Evolutionary conservation across 1,140 invertebrate genomes (phyloP), one percentile per base, ranked within the genome.

Genomic region (Lysiphlebus fabarum): DNA sequence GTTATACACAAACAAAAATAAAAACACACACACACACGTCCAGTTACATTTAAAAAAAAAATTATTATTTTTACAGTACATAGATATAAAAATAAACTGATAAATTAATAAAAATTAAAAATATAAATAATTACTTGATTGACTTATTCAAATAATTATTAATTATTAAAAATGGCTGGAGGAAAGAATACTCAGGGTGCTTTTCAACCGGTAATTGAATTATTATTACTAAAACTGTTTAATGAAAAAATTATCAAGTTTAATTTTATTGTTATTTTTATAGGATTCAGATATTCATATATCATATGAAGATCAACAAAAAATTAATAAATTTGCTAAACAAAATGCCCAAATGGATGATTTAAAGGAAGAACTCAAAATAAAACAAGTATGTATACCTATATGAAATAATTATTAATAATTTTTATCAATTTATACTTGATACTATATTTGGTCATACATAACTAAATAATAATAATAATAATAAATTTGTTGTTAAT

Each of bases 251-350:
- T 34, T 37, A 5, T 47, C n/a, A 51, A 12, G 9, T 49, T 55
- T 54, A 50, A 61, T 51, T 67, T n/a, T 65, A 44, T 41, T 48
- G 42, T 49, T 12, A 61, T 56, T 58, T 53, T 56, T 84, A 57
- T 67, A 91, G 89, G 92, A 94, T 69, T 88, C 87, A 55, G 94
- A 97, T 82, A 90, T 95, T 57, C 90, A 96, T 73, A 95, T 98
- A 64, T 93, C 93, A 5, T 95, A 86, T 73, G 95, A 98, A 78
- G 96, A 98, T 82, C 96, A 99, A 80, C 91, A 95, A 70, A 95
- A 95, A 81, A 98, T 99, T 62, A 99, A 98, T 75, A 90, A 90
- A 76, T 99, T 98, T 81, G 96, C 96, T 5, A 83, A 92, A 62
- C 85, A 91, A 56, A 97, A 98, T 84, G 93, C 92, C 3, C 90